Percentiles rank a stretch among this genome's conserved stretches.
These are phyloP conservation scores for Panulirus ornatus DNA, from an alignment of 1,140 invertebrate genomes.

Conservation along the genomic window DNA sequence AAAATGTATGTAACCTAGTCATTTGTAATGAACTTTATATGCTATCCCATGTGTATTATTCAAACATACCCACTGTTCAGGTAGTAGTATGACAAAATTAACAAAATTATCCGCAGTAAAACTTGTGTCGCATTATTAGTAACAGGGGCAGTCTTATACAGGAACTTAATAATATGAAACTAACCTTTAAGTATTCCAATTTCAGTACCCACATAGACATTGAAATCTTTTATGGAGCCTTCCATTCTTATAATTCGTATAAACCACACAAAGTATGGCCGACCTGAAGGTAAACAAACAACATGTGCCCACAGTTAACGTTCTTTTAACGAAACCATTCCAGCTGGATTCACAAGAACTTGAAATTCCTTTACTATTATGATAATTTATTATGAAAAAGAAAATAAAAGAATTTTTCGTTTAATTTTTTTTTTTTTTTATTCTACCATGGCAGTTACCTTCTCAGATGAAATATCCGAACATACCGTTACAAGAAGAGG, in stretches of 20 bases:
- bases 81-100: background rate
- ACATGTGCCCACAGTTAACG: too few relatives aligned
- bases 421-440: too few relatives aligned
- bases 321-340: too few relatives aligned
- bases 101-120: background rate
- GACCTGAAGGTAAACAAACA: too few relatives aligned
- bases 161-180: background rate
- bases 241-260: background rate
- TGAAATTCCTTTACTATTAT: too few relatives aligned
- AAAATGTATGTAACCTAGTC: background rate
- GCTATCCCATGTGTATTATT: background rate
- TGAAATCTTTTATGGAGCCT: constrained; percentile 8
- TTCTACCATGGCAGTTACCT: too few relatives aligned
- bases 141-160: background rate
- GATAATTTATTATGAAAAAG: too few relatives aligned
- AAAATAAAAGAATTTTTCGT: too few relatives aligned
- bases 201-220: constrained; percentile 28
- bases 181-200: constrained; percentile 31
- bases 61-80: background rate
- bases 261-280: too few relatives aligned
- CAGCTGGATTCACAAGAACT: too few relatives aligned
- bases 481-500: too few relatives aligned
- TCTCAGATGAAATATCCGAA: too few relatives aligned
- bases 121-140: background rate
- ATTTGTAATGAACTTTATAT: background rate